Base-by-base conservation (phyloP, 1,140 invertebrate species). In the Drosophila watanabei region DNA sequence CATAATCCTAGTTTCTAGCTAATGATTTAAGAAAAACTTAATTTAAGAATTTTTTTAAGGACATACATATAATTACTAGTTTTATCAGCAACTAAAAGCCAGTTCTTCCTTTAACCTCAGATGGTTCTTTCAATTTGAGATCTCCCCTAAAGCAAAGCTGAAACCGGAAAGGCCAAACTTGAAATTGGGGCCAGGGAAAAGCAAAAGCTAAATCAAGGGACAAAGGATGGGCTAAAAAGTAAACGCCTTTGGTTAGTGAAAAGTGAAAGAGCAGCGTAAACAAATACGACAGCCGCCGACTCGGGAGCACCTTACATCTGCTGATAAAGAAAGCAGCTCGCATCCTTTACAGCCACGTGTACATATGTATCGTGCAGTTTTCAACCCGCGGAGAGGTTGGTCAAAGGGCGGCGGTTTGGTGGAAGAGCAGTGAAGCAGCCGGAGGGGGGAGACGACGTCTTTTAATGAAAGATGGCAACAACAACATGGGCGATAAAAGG, bases 401-500 rank as follows among this genome's bases (percentile, higher is more conserved):
- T 62, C 30, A 45, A 41, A 33, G 30, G 48, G 32, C 43, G 43
- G 9, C 30, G 45, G 32, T 24, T 56, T n/a, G 56, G 35, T 43
- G 33, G 46, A 41, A 18, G 28, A 52, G 30, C 30, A 6, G 24
- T 14, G 48, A 2, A 30, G n/a, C 49, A 18, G 30, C 10, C 10
- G n/a, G 14, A 6, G 33, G 9, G 52, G 33, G 9, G 14, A 11
- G 32, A 39, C 52, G 57, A 59, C 78, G 81, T 69, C 69, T 75
- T 79, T 79, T 90, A 85, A 89, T 90, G 86, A 86, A 90, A 90
- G 82, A 90, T 91, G 82, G 64, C 76, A 87, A 87, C 84, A 87
- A 87, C 84, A 80, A 82, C 80, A 62, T 82, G 52, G 56, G 58
- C 71, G 84, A 90, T 91, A 90, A 90, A 86, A 82, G 86, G 57